phyloP scores from a whole-genome alignment of 2,888 invertebrate species.

The Eristalis pertinax region DNA sequence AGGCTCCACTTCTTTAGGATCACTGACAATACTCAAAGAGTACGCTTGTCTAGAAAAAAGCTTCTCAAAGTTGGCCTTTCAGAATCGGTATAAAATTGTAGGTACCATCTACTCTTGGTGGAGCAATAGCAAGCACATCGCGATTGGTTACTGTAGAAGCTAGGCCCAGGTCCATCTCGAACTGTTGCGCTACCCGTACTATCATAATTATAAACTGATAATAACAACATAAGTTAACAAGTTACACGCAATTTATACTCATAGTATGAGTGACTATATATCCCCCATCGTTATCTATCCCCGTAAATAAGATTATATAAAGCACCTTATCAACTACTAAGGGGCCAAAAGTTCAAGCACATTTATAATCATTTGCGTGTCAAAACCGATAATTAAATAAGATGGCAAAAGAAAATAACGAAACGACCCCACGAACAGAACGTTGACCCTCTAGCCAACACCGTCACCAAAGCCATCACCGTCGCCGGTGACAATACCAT shows the following conservation, averaged over 20 bases:
- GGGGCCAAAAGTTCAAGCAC: constrained; percentile 15
- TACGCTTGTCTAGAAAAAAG: too few species aligned
- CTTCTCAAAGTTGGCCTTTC: too few species aligned
- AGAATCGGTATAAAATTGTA: too few species aligned
- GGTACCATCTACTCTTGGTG: too few species aligned
- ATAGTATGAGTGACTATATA: background rate
- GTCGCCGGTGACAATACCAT: background rate
- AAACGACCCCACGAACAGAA: background rate
- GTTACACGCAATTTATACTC: background rate
- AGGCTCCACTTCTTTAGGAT: too few species aligned
- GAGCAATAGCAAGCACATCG: too few species aligned
- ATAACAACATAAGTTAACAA: background rate
- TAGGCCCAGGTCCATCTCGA: too few species aligned
- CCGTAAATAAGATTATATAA: constrained; percentile 18
- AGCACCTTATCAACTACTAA: constrained; percentile 6
- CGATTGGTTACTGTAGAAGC: too few species aligned
- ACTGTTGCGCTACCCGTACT: too few species aligned
- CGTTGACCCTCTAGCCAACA: background rate
- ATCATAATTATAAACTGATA: too few species aligned
- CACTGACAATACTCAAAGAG: too few species aligned
- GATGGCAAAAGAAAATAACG: constrained; percentile 21
- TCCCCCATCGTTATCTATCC: background rate
- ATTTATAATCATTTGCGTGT: constrained; percentile 61
- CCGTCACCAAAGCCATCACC: background rate
- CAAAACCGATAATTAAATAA: constrained; percentile 61